Percentiles rank a stretch among this genome's conserved stretches.
Conservation (phyloP, 2,113 vertebrate species). For the Conger conger region DNA sequence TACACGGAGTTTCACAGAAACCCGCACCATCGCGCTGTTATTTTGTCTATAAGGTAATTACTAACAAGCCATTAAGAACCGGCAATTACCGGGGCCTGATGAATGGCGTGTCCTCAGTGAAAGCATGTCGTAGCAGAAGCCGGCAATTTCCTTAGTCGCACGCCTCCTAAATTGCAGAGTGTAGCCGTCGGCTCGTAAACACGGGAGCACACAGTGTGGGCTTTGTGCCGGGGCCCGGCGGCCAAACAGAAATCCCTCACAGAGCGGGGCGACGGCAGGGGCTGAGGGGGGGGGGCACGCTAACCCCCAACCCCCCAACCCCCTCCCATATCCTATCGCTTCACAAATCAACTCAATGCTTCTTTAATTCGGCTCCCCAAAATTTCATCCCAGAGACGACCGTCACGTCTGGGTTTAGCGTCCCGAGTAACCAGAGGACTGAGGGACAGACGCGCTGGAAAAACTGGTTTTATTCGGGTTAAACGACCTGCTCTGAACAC, state of each 20-base stretch:
- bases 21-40: slow-evolving; percentile 71
- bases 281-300: too few relatives aligned
- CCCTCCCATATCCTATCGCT: slow-evolving; percentile 32
- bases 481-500: too few relatives aligned
- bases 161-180: slow-evolving; percentile 92
- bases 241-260: slow-evolving; percentile 74
- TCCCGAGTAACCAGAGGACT: neutral
- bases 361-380: slow-evolving; percentile 10
- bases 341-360: slow-evolving; percentile 10
- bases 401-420: neutral
- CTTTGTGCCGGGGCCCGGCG: slow-evolving; percentile 77
- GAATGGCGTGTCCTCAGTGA: slow-evolving; percentile 91
- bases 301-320: slow-evolving; percentile 44
- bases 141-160: slow-evolving; percentile 93
- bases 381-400: slow-evolving; percentile 2
- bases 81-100: slow-evolving; percentile 90
- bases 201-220: slow-evolving; percentile 76
- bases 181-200: slow-evolving; percentile 80
- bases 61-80: slow-evolving; percentile 91
- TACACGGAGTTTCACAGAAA: slow-evolving; percentile 69
- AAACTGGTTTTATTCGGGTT: too few relatives aligned
- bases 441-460: neutral
- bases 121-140: slow-evolving; percentile 83
- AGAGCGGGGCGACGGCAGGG: slow-evolving; percentile 60
- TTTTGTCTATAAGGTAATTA: slow-evolving; percentile 96